These are phyloP conservation scores for Distichodus sexfasciatus DNA, from an alignment of 2,797 vertebrate species.

Conservation along the genomic window DNA sequence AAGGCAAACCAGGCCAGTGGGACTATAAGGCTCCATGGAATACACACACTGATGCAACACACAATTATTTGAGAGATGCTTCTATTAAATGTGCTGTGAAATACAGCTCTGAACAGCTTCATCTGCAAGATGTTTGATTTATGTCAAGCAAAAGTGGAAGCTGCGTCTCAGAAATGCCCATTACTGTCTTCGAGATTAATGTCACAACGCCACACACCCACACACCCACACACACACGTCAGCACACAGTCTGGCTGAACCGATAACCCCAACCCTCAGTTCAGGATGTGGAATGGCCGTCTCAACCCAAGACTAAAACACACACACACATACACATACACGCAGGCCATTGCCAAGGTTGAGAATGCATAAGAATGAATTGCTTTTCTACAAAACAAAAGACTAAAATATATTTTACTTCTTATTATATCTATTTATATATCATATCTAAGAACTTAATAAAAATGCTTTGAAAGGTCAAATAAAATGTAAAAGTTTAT, in stretches of 20 bases:
- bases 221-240: conserved; percentile 1
- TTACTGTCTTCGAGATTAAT: neutral
- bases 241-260: conserved; percentile 39
- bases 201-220: conserved; percentile 1
- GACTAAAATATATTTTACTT: too few species aligned
- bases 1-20: conserved; percentile 34
- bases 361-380: too few species aligned
- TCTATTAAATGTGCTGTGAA: neutral
- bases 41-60: too few species aligned
- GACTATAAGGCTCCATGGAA: conserved; percentile 12
- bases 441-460: too few species aligned
- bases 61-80: too few species aligned
- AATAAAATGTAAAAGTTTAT: too few species aligned
- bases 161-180: neutral
- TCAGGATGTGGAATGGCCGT: neutral
- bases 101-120: neutral
- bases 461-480: too few species aligned
- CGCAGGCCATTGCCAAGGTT: conserved; percentile 8
- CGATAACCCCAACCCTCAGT: conserved; percentile 41
- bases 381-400: too few species aligned
- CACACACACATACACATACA: neutral
- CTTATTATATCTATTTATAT: too few species aligned
- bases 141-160: neutral
- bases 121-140: neutral
- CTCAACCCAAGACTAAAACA: neutral